Evolutionary conservation across 1,140 invertebrate genomes (phyloP).

Genomic region (silkworm (Bombyx mori)): ASM3026992v2 NC_085116.1:4310001-4310500

Average conservation of each 20-base stretch:
- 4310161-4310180: conserved; percentile 15
- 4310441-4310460: conserved; percentile 13
- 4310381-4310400: conserved; percentile 1
- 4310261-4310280: conserved; percentile 6
- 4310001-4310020: conserved; percentile 15
- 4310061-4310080: no score
- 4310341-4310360: conserved; percentile 7
- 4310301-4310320: conserved; percentile 19
- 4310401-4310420: background rate
- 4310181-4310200: conserved; percentile 18
- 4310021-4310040: conserved; percentile 4
- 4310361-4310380: conserved; percentile 2
- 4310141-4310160: background rate
- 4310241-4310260: conserved; percentile 24
- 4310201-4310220: conserved; percentile 23
- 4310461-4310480: conserved; percentile 25
- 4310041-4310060: background rate
- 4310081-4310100: conserved; percentile 3
- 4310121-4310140: background rate
- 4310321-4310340: conserved; percentile 17
- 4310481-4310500: conserved; percentile 23
- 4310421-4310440: background rate
- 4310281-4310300: conserved; percentile 9
- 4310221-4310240: conserved; percentile 5
- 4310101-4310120: conserved; percentile 3